phyloP scores from a whole-genome alignment of 1,140 invertebrate genomes.

The Drosophila orena region DNA sequence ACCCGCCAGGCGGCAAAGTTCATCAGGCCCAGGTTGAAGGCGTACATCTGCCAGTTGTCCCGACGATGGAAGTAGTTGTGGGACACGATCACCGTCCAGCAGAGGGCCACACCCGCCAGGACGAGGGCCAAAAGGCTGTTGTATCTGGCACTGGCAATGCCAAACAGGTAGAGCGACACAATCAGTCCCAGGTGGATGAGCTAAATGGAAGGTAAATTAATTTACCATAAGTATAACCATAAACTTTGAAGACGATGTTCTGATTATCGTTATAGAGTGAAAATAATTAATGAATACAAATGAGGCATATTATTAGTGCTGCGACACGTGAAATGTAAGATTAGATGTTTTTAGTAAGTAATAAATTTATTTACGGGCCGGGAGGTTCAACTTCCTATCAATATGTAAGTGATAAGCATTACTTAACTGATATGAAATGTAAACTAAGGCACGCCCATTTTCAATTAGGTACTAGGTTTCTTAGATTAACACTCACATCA shows the following conservation, averaged over 20 bases:
- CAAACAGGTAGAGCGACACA: slow-evolving; percentile 85
- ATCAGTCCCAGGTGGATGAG: slow-evolving; percentile 83
- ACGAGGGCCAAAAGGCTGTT: slow-evolving; percentile 84
- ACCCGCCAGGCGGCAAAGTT: slow-evolving; percentile 90
- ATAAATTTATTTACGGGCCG: not conserved
- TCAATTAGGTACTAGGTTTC: not conserved
- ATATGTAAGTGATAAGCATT: slow-evolving; percentile 26
- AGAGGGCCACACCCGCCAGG: slow-evolving; percentile 86
- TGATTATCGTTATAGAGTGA: too few species aligned
- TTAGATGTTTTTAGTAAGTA: not conserved
- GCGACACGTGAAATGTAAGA: slow-evolving; percentile 11
- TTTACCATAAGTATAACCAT: not conserved
- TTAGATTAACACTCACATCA: slow-evolving; percentile 66
- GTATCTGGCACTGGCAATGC: slow-evolving; percentile 86
- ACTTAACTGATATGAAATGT: not conserved
- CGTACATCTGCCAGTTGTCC: slow-evolving; percentile 93
- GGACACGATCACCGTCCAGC: slow-evolving; percentile 86
- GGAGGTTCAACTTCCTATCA: not conserved
- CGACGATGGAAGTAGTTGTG: slow-evolving; percentile 94
- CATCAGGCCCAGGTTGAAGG: slow-evolving; percentile 89
- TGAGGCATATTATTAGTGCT: not conserved
- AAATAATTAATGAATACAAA: not conserved
- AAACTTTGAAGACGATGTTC: too few species aligned
- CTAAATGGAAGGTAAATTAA: slow-evolving; percentile 19
- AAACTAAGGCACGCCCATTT: not conserved